These are phyloP conservation scores for Vesta saturnalis DNA, from an alignment of 2,888 invertebrate genomes.

Conservation along the genomic window DNA sequence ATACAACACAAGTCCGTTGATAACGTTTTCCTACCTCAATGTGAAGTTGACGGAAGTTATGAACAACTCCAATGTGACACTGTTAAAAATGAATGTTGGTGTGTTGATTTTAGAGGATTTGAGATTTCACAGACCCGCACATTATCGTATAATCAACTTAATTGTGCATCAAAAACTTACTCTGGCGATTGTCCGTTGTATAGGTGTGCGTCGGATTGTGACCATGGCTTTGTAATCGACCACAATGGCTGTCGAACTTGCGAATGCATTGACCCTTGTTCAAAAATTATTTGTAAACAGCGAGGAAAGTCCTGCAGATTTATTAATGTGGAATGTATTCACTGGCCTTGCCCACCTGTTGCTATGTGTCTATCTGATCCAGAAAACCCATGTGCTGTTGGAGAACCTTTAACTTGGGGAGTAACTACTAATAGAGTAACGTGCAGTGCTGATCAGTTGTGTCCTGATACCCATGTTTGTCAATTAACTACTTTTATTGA, in stretches of 20 bases:
- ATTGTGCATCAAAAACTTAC: conserved; percentile 60
- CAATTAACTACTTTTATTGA: no score
- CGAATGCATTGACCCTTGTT: conserved; percentile 80
- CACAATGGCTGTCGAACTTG: conserved; percentile 78
- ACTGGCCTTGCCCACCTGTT: conserved; percentile 78
- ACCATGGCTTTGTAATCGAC: conserved; percentile 71
- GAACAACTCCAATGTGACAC: conserved; percentile 78
- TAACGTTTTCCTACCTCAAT: conserved; percentile 78
- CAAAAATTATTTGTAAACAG: conserved; percentile 73
- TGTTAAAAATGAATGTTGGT: conserved; percentile 79
- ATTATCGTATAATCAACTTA: conserved; percentile 53
- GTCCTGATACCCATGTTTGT: no score
- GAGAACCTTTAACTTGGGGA: no score
- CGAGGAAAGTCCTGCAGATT: conserved; percentile 72
- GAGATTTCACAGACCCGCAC: conserved; percentile 77
- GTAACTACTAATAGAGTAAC: no score
- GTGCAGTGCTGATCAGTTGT: no score
- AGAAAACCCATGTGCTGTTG: conserved; percentile 75
- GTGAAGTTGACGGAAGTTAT: conserved; percentile 76
- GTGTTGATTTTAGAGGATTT: conserved; percentile 77
- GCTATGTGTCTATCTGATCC: conserved; percentile 81
- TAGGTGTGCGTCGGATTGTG: conserved; percentile 68
- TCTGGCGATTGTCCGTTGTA: conserved; percentile 61
- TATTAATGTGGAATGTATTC: conserved; percentile 73
- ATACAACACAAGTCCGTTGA: conserved; percentile 77